Conservation (phyloP, 2,113 vertebrate species). For the Rhizomys pruinosus region DNA sequence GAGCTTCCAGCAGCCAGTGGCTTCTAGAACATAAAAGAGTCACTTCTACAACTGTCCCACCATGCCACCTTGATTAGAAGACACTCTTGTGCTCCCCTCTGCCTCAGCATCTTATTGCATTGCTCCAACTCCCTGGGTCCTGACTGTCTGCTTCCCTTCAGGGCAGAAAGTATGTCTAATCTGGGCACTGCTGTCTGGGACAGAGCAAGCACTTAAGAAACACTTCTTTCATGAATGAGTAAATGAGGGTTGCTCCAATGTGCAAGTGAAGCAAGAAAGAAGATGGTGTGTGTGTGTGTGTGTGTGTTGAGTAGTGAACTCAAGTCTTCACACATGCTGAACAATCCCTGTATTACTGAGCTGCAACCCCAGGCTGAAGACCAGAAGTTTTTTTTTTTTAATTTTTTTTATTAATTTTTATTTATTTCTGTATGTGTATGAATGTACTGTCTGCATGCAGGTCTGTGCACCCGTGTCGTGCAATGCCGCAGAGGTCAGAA, state of each 20-base stretch:
- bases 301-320: neutral
- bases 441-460: no score
- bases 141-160: neutral
- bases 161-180: neutral
- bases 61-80: no score
- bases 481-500: no score
- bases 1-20: neutral
- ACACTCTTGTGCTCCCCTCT: neutral
- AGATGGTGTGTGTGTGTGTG: no score
- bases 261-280: neutral
- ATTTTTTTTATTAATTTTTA: no score
- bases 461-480: no score
- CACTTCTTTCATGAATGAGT: neutral
- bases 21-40: neutral
- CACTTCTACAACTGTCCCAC: conserved; percentile 5
- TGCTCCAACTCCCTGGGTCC: neutral
- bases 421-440: no score
- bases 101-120: neutral
- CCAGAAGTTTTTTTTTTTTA: neutral
- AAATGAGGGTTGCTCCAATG: neutral
- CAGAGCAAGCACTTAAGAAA: neutral
- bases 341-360: neutral
- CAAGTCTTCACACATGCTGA: neutral
- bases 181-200: neutral
- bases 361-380: neutral